Evolutionary conservation across 2,888 invertebrate genomes (phyloP).

Genomic region (Chymomyza amoena): DNA sequence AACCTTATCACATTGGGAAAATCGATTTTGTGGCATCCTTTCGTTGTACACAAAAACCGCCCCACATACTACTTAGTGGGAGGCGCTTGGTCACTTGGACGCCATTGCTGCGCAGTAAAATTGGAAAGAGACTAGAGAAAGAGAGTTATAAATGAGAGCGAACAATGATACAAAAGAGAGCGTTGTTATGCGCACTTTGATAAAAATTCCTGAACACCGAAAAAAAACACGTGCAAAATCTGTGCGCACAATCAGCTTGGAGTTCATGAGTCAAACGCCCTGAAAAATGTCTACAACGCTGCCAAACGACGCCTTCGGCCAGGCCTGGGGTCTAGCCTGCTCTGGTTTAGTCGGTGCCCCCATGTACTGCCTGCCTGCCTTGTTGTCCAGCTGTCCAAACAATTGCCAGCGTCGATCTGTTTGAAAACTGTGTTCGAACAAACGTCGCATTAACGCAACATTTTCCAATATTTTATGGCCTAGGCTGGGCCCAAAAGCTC

Average conservation of each 20-base stretch:
- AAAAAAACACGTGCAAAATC: conserved; percentile 42
- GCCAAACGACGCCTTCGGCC: neutral
- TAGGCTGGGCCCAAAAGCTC: conserved; percentile 22
- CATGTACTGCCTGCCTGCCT: neutral
- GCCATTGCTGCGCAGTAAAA: conserved; percentile 67
- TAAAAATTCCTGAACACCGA: neutral
- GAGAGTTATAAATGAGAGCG: neutral
- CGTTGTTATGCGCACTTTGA: neutral
- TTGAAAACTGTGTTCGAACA: conserved; percentile 69
- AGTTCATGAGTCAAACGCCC: conserved; percentile 49
- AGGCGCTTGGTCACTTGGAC: conserved; percentile 47
- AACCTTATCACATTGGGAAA: conserved; percentile 67
- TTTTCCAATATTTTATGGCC: conserved; percentile 56
- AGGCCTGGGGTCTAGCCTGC: conserved; percentile 9
- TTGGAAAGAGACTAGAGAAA: conserved; percentile 8
- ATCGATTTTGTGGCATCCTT: conserved; percentile 57
- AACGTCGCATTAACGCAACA: conserved; percentile 72
- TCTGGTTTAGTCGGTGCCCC: conserved; percentile 3
- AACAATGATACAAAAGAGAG: neutral
- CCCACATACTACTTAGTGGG: conserved; percentile 33
- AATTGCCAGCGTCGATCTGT: conserved; percentile 68
- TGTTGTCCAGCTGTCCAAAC: conserved; percentile 54
- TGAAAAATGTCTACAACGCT: conserved; percentile 46
- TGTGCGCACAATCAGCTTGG: conserved; percentile 28
- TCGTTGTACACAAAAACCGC: neutral